Evolutionary conservation across 2,888 invertebrate genomes (phyloP).

Genomic region (Adelphocoris suturalis): DNA sequence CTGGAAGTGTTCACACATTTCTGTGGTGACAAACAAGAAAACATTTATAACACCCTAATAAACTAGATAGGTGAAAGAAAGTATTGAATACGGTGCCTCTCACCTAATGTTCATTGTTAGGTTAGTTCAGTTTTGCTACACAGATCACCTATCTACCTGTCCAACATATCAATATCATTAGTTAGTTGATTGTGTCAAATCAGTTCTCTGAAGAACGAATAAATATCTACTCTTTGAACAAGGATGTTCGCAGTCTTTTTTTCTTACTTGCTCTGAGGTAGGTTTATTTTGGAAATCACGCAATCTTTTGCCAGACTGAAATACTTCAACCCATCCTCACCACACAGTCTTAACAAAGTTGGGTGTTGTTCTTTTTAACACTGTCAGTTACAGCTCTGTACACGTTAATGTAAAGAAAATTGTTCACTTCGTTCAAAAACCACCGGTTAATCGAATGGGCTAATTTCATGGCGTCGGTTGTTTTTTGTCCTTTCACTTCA

Average conservation of each 20-base stretch:
- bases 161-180: too few relatives aligned
- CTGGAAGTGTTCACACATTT: too few relatives aligned
- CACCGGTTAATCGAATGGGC: conserved; percentile 62
- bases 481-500: conserved; percentile 56
- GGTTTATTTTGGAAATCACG: background rate
- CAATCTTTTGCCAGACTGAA: background rate
- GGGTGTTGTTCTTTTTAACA: background rate
- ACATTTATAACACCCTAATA: too few relatives aligned
- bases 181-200: too few relatives aligned
- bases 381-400: conserved; percentile 48
- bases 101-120: too few relatives aligned
- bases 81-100: too few relatives aligned
- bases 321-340: background rate
- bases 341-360: background rate
- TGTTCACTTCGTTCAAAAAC: conserved; percentile 66
- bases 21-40: too few relatives aligned
- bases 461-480: conserved; percentile 58
- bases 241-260: background rate
- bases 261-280: background rate
- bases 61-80: too few relatives aligned
- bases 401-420: conserved; percentile 61
- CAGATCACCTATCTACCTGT: too few relatives aligned
- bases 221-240: too few relatives aligned
- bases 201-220: too few relatives aligned
- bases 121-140: too few relatives aligned